Evolutionary conservation across 2,113 vertebrate genomes (phyloP).

Genomic region (Crotalus tigris): DNA sequence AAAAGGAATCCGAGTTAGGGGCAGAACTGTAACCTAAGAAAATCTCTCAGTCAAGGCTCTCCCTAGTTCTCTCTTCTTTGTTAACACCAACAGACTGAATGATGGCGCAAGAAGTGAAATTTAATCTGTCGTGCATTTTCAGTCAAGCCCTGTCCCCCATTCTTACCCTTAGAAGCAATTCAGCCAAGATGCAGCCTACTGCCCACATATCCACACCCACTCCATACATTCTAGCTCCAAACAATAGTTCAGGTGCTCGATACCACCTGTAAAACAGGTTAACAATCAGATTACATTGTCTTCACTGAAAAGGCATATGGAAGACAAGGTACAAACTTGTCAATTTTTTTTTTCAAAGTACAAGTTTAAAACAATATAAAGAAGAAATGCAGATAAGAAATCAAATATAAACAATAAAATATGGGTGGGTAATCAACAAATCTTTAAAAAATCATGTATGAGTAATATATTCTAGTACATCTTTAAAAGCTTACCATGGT

Average conservation of each 20-base stretch:
- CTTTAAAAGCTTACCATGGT: neutral
- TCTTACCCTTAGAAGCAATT: constrained; percentile 89
- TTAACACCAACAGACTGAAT: neutral
- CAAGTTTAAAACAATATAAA: neutral
- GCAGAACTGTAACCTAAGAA: neutral
- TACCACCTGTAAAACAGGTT: constrained; percentile 82
- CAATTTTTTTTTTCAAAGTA: neutral
- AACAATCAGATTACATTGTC: neutral
- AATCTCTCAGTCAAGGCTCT: neutral
- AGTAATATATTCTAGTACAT: neutral
- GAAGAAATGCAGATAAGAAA: neutral
- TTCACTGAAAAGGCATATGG: neutral
- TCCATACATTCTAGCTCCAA: constrained; percentile 96
- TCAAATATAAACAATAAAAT: neutral
- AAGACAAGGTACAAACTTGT: neutral
- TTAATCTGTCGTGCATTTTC: neutral
- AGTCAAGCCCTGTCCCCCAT: neutral
- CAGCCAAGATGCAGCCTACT: constrained; percentile 96
- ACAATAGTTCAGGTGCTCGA: constrained; percentile 91
- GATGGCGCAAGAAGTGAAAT: fast-evolving
- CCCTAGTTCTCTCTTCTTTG: neutral
- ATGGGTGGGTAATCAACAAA: neutral
- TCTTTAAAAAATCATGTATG: neutral
- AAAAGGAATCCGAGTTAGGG: neutral
- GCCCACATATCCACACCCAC: constrained; percentile 99